Percentiles rank a stretch among this genome's conserved stretches.
These are phyloP conservation scores for Spea hammondii DNA, from an alignment of 2,797 vertebrate species.

Conservation along the genomic window DNA sequence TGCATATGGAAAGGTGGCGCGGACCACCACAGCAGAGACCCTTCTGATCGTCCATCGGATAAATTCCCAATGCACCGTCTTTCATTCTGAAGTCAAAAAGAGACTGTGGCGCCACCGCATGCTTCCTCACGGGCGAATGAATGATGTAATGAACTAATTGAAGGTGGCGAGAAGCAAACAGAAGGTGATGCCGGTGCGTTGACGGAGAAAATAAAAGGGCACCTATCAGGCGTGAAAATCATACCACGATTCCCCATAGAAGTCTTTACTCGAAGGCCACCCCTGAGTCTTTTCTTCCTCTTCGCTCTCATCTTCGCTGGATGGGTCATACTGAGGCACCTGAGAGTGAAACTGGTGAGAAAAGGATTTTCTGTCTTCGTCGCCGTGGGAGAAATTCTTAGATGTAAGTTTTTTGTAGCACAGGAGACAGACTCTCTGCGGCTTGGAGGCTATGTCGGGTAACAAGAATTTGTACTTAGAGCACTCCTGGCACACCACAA, in stretches of 20 bases:
- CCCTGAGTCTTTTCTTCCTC: slow-evolving; percentile 62
- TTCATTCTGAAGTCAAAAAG: no score
- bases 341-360: slow-evolving; percentile 21
- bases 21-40: no score
- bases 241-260: slow-evolving; percentile 71
- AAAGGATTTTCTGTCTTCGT: slow-evolving; percentile 27
- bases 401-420: slow-evolving; percentile 69
- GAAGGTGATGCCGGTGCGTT: no score
- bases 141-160: no score
- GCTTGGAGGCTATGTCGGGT: slow-evolving; percentile 72
- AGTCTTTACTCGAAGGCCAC: slow-evolving; percentile 64
- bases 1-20: no score
- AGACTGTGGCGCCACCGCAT: no score
- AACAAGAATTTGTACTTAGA: slow-evolving; percentile 77
- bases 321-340: slow-evolving; percentile 53
- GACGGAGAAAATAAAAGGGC: neutral
- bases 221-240: slow-evolving; percentile 70
- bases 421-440: slow-evolving; percentile 73
- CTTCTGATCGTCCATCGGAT: no score
- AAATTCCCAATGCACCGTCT: no score
- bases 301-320: slow-evolving; percentile 69
- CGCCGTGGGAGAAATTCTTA: slow-evolving; percentile 55
- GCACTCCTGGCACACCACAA: slow-evolving; percentile 83
- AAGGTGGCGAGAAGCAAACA: no score
- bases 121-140: no score